Conservation (phyloP, 2,888 invertebrate species). For the Auanema sp. region DNA sequence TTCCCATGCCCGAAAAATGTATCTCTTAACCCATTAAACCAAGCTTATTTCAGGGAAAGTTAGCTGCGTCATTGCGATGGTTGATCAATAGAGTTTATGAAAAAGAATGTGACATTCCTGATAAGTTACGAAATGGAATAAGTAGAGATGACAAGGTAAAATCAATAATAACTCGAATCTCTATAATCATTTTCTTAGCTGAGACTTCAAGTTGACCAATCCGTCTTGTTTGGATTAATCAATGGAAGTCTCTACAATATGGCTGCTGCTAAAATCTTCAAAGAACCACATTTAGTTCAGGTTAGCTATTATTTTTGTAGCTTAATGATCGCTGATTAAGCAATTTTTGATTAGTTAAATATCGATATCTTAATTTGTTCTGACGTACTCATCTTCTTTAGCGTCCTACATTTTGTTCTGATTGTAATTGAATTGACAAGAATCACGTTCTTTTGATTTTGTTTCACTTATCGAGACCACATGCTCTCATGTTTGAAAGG, state of each 20-base stretch:
- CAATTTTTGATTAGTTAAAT: too few relatives aligned
- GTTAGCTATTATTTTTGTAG: conserved; percentile 27
- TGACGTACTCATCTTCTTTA: too few relatives aligned
- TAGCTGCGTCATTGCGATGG: conserved; percentile 61
- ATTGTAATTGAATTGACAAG: too few relatives aligned
- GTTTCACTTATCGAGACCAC: too few relatives aligned
- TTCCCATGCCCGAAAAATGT: too few relatives aligned
- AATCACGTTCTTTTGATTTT: too few relatives aligned
- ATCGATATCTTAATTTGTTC: too few relatives aligned
- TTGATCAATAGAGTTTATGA: conserved; percentile 60
- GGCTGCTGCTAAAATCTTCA: conserved; percentile 66
- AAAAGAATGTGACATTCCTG: conserved; percentile 55
- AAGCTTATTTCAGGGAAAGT: conserved; percentile 50
- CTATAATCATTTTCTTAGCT: conserved; percentile 34
- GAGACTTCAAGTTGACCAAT: conserved; percentile 41
- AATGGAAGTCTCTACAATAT: conserved; percentile 66
- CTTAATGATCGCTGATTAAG: too few relatives aligned
- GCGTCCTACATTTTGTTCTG: too few relatives aligned
- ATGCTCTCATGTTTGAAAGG: too few relatives aligned
- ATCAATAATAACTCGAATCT: conserved; percentile 5
- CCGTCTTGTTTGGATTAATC: conserved; percentile 49
- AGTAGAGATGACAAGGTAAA: conserved; percentile 50
- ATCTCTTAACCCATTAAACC: too few relatives aligned
- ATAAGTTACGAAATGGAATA: conserved; percentile 54
- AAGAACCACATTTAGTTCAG: conserved; percentile 52